Percentiles rank a stretch among this genome's conserved stretches.
These are phyloP conservation scores for Scomber japonicus DNA, from an alignment of 2,113 vertebrate species.

Conservation along the genomic window DNA sequence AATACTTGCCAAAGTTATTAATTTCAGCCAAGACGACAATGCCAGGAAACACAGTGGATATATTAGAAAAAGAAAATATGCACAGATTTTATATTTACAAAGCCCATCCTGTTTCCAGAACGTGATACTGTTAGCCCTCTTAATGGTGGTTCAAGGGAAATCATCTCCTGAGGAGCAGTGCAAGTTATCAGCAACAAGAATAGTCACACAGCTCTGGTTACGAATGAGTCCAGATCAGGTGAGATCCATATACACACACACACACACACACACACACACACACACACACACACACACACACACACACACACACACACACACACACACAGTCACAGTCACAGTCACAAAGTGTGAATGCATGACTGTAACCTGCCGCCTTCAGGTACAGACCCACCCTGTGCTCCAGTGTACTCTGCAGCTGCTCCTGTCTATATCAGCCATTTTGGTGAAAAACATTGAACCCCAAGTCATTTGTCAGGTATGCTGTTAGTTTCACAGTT, in stretches of 20 bases:
- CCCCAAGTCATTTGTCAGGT: conserved; percentile 89
- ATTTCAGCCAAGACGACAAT: conserved; percentile 6
- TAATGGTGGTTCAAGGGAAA: conserved; percentile 81
- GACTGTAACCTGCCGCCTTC: not conserved
- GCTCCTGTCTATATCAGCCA: conserved; percentile 86
- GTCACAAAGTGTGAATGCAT: not conserved
- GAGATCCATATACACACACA: conserved; percentile 27
- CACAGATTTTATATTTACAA: not conserved
- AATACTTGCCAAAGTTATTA: not conserved
- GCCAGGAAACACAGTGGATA: not conserved
- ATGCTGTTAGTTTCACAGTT: conserved; percentile 31
- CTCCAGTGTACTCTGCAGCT: conserved; percentile 87
- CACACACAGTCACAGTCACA: too few relatives aligned
- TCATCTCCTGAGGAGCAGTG: conserved; percentile 72
- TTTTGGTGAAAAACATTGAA: conserved; percentile 86
- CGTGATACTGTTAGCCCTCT: conserved; percentile 82
- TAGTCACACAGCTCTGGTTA: conserved; percentile 87
- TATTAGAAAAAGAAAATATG: not conserved
- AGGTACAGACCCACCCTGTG: conserved; percentile 85
- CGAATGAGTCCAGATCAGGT: conserved; percentile 88
- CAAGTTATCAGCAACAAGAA: conserved; percentile 66
- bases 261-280: not conserved
- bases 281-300: not conserved
- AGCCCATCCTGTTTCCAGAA: conserved; percentile 83
- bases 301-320: not conserved